These are phyloP conservation scores for Caligus rogercresseyi DNA, from an alignment of 1,140 invertebrate genomes.

Conservation along the genomic window DNA sequence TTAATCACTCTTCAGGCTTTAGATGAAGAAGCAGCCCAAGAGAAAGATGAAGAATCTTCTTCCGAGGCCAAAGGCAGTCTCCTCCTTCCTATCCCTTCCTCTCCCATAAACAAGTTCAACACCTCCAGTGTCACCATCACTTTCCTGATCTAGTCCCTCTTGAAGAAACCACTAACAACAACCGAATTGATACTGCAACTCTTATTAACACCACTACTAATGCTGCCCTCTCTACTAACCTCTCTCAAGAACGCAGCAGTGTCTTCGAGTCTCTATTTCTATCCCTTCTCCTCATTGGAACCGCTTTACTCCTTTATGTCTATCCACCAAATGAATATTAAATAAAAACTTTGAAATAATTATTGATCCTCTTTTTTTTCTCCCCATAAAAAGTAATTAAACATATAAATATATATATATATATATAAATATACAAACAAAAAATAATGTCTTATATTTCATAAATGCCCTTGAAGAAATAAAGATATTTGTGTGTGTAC, in stretches of 20 bases:
- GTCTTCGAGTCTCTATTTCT: neutral
- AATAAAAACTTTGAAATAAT: too few relatives aligned
- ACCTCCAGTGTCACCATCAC: neutral
- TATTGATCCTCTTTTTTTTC: too few relatives aligned
- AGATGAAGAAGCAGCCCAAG: neutral
- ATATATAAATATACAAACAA: too few relatives aligned
- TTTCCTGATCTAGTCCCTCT: neutral
- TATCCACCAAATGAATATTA: neutral
- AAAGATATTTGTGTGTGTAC: too few relatives aligned
- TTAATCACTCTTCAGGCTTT: conserved; percentile 6
- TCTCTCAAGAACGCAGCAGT: neutral
- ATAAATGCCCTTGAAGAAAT: too few relatives aligned
- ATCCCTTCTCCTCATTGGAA: neutral
- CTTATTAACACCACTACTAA: neutral
- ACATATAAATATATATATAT: too few relatives aligned
- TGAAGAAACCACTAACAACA: neutral
- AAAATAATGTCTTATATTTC: too few relatives aligned
- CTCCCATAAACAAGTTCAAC: neutral
- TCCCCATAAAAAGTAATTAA: too few relatives aligned
- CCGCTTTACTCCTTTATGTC: neutral
- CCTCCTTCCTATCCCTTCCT: neutral
- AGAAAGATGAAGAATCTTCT: too few relatives aligned
- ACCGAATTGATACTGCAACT: neutral
- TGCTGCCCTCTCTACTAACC: neutral
- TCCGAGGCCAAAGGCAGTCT: too few relatives aligned